Base-by-base conservation (phyloP, 2,797 vertebrate genomes). In the Sebastes taczanowskii region DNA sequence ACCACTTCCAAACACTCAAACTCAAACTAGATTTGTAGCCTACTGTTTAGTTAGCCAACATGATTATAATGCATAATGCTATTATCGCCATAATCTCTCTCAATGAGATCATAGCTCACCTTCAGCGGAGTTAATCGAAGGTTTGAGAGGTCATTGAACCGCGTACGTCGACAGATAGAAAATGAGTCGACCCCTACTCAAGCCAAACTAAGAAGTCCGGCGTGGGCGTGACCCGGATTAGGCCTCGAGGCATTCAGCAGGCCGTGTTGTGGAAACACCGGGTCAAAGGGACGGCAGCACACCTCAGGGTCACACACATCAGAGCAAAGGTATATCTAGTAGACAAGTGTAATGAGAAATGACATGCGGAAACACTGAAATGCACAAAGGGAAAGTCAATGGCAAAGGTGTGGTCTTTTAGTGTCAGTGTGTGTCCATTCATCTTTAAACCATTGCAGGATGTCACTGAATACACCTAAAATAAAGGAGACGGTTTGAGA, bases 201-300 rank as follows among this genome's bases (percentile, higher is more conserved):
- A 70, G 7, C 53, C 46, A 74, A 80, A 63, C 49, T 55, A 14
- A 49, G n/a, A 14, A 49, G 14, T 79, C 78, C 56, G 0, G 38
- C 38, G 1, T 53, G 56, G 77, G 77, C 8, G 60, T 80, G 86
- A 78, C 78, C 69, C 59, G 30, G 67, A 67, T 71, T 23, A 10
- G 66, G 62, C 56, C 67, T 22, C 0, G 29, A 86, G 86, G 70
- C 65, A 22, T 80, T 61, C 71, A 52, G 64, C 29, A 22, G 65
- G 60, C 46, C 7, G 69, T 90, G 89, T 89, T 94, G 82, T 90
- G 91, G 85, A 92, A 92, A 91, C 77, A 89, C 20, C 4, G 7
- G 65, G 82, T 87, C 74, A 91, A 84, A 88, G 81, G 74, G 53
- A 68, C 4, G 5, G 52, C 56, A 6, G 52, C 56, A 60, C 75